These are phyloP conservation scores for Scomber japonicus DNA, from an alignment of 2,113 vertebrate genomes.

Conservation along the genomic window DNA sequence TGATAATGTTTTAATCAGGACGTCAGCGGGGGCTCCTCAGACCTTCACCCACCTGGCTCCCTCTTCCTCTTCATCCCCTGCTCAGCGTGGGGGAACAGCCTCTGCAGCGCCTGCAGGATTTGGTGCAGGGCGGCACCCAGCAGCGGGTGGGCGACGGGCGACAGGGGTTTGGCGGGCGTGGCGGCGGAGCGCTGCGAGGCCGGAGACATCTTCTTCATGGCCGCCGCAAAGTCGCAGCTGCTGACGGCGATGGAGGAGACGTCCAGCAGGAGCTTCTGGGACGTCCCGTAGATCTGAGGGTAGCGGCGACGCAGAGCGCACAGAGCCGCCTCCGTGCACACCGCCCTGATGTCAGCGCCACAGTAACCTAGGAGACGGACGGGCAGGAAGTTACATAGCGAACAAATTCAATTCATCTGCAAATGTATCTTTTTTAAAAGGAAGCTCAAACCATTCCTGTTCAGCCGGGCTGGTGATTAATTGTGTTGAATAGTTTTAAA, in stretches of 20 bases:
- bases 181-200: slow-evolving; percentile 76
- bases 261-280: slow-evolving; percentile 92
- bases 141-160: slow-evolving; percentile 87
- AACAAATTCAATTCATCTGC: no score
- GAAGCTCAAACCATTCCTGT: no score
- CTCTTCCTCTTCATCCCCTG: slow-evolving; percentile 81
- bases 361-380: slow-evolving; percentile 89
- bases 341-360: slow-evolving; percentile 95
- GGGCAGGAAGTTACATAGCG: no score
- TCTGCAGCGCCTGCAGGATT: slow-evolving; percentile 86
- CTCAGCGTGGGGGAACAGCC: slow-evolving; percentile 91
- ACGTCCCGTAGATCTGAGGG: slow-evolving; percentile 93
- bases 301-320: slow-evolving; percentile 93
- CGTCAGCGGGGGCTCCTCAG: neutral
- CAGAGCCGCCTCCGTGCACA: slow-evolving; percentile 93
- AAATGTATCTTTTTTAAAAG: no score
- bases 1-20: neutral
- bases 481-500: no score
- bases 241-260: slow-evolving; percentile 89
- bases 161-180: slow-evolving; percentile 90
- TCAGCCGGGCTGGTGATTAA: no score
- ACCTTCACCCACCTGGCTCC: slow-evolving; percentile 77
- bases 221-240: slow-evolving; percentile 89
- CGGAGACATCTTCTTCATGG: slow-evolving; percentile 92
- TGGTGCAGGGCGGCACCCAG: slow-evolving; percentile 83